Percentiles rank a stretch among this genome's conserved stretches.
These are phyloP conservation scores for Drosophila vallismaia DNA, from an alignment of 2,888 invertebrate species.

Conservation along the genomic window DNA sequence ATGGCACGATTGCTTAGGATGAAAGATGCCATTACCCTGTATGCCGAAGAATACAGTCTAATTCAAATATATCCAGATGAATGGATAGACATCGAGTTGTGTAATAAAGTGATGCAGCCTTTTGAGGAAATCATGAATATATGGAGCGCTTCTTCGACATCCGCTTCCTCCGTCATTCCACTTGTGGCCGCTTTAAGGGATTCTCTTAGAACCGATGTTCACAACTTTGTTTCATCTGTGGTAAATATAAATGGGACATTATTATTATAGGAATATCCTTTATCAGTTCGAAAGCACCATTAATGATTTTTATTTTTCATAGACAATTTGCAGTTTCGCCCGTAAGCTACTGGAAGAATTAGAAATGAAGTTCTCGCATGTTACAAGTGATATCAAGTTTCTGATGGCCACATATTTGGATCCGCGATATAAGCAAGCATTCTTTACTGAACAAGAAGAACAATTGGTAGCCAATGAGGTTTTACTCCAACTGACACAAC, in stretches of 20 bases:
- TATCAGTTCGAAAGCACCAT: too few species aligned
- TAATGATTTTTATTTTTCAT: neutral
- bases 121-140: conserved; percentile 61
- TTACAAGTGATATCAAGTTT: conserved; percentile 53
- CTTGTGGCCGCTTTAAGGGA: conserved; percentile 59
- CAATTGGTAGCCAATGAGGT: conserved; percentile 56
- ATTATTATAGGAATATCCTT: conserved; percentile 11
- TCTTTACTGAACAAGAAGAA: conserved; percentile 58
- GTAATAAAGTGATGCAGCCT: conserved; percentile 60
- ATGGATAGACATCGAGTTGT: conserved; percentile 60
- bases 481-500: conserved; percentile 21
- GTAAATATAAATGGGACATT: conserved; percentile 18
- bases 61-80: conserved; percentile 61
- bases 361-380: conserved; percentile 44
- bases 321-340: conserved; percentile 59
- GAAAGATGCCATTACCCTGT: conserved; percentile 56
- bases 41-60: conserved; percentile 52
- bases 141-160: conserved; percentile 41
- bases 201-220: conserved; percentile 55
- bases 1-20: conserved; percentile 42
- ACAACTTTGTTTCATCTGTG: conserved; percentile 62
- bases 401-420: conserved; percentile 62
- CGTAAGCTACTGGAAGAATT: conserved; percentile 59
- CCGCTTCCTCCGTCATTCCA: conserved; percentile 60
- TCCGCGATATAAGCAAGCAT: conserved; percentile 63